Evolutionary conservation across 2,888 invertebrate genomes (phyloP).

Genomic region (Drosophila multiciliata): DNA sequence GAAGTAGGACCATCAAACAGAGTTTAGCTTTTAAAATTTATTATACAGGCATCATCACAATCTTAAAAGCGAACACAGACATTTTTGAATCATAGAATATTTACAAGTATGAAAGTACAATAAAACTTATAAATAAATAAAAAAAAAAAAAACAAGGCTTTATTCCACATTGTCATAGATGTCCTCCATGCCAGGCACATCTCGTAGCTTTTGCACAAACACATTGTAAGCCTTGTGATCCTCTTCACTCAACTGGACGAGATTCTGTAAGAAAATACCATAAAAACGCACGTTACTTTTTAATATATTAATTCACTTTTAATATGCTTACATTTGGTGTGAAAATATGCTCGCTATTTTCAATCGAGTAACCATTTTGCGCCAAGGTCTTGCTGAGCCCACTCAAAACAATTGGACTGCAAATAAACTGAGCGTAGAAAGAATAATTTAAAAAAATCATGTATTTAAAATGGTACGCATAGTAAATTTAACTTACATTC

Average conservation of each 20-base stretch:
- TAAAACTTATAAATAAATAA: constrained; percentile 27
- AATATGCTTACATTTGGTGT: constrained; percentile 70
- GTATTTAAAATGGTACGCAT: neutral
- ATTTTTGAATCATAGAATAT: constrained; percentile 38
- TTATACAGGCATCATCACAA: constrained; percentile 28
- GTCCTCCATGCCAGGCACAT: constrained; percentile 87
- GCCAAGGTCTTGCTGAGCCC: constrained; percentile 86
- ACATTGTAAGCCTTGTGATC: constrained; percentile 85
- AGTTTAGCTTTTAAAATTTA: constrained; percentile 41
- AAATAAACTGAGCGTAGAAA: constrained; percentile 86
- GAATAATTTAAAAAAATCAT: neutral
- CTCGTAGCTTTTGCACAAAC: constrained; percentile 86
- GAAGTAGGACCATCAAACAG: constrained; percentile 35
- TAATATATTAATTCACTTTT: neutral
- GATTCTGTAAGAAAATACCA: constrained; percentile 79
- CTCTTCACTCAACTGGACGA: constrained; percentile 85
- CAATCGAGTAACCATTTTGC: constrained; percentile 71
- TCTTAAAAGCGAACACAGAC: constrained; percentile 4
- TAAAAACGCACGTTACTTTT: neutral
- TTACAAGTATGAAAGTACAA: constrained; percentile 48
- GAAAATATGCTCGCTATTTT: constrained; percentile 79
- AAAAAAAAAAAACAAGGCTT: neutral
- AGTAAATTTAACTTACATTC: constrained; percentile 62
- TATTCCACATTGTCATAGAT: constrained; percentile 86
- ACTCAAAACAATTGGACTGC: constrained; percentile 85